Evolutionary conservation across 1,140 invertebrate species (phyloP).

Genomic region (Megalonaias nervosa): DNA sequence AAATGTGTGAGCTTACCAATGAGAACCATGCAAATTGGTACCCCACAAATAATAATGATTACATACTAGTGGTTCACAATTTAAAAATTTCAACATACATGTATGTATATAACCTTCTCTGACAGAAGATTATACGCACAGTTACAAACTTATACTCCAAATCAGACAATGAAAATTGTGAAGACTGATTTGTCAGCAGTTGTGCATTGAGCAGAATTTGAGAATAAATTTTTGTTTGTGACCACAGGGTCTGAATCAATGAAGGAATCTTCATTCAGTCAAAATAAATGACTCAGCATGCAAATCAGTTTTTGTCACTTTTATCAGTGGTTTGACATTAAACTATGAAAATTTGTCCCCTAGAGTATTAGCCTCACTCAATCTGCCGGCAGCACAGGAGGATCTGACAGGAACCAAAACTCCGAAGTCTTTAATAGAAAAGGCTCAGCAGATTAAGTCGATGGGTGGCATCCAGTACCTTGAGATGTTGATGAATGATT

Average conservation of each 20-base stretch:
- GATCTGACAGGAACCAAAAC: slow-evolving; percentile 83
- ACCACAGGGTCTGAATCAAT: not conserved
- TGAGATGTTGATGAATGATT: slow-evolving; percentile 80
- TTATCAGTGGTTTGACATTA: not conserved
- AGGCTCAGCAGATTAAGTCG: slow-evolving; percentile 77
- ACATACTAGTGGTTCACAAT: no score
- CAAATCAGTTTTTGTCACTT: not conserved
- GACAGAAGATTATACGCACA: no score
- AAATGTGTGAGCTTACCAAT: no score
- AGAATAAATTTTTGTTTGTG: not conserved
- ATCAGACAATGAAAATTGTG: no score
- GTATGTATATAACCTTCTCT: no score
- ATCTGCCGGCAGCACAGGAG: slow-evolving; percentile 97
- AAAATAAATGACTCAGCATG: not conserved
- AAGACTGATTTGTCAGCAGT: no score
- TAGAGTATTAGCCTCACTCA: slow-evolving; percentile 92
- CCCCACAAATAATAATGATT: no score
- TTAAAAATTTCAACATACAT: no score
- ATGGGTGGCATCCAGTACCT: slow-evolving; percentile 72
- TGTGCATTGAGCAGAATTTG: no score
- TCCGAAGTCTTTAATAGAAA: slow-evolving; percentile 92
- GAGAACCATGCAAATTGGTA: no score
- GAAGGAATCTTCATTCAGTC: not conserved
- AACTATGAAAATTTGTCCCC: slow-evolving; percentile 32
- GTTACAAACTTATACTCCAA: no score